phyloP scores from a whole-genome alignment of 2,888 invertebrate species.

The Macrophya annulata region DNA sequence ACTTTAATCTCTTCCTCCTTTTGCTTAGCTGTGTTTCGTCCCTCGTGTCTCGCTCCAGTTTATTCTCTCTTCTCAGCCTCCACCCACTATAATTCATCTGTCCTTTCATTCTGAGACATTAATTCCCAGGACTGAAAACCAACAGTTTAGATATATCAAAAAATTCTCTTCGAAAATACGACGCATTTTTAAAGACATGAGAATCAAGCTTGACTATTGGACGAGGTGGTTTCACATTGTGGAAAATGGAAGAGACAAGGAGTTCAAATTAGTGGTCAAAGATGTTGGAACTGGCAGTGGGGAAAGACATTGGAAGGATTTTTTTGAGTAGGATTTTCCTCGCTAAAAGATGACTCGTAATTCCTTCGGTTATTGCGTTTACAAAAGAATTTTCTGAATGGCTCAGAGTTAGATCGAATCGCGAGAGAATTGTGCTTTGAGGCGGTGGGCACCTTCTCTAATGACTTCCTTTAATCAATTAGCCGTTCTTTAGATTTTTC shows the following conservation, averaged over 20 bases:
- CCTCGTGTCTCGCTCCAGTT: slow-evolving; percentile 17
- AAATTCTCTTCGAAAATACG: not conserved
- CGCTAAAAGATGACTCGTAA: not conserved
- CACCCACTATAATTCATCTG: not conserved
- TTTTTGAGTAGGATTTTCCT: not conserved
- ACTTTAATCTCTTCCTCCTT: slow-evolving; percentile 45
- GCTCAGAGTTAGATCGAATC: slow-evolving; percentile 8
- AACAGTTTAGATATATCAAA: not conserved
- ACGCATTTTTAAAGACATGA: not conserved
- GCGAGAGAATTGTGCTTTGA: slow-evolving; percentile 11
- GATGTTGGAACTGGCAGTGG: not conserved
- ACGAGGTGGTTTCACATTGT: not conserved
- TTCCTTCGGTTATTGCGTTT: not conserved
- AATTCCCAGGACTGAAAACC: slow-evolving; percentile 12
- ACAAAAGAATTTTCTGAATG: slow-evolving; percentile 7
- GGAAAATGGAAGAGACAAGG: not conserved
- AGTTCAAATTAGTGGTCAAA: slow-evolving; percentile 1
- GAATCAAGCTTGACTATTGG: not conserved
- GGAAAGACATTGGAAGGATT: not conserved
- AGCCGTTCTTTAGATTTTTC: slow-evolving; percentile 29
- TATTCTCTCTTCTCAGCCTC: not conserved
- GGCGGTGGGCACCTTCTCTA: slow-evolving; percentile 12
- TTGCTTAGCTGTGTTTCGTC: slow-evolving; percentile 2
- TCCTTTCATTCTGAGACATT: not conserved
- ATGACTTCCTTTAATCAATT: slow-evolving; percentile 37